Evolutionary conservation across 2,888 invertebrate genomes (phyloP).

Genomic region (Drosophila imparisetae): DNA sequence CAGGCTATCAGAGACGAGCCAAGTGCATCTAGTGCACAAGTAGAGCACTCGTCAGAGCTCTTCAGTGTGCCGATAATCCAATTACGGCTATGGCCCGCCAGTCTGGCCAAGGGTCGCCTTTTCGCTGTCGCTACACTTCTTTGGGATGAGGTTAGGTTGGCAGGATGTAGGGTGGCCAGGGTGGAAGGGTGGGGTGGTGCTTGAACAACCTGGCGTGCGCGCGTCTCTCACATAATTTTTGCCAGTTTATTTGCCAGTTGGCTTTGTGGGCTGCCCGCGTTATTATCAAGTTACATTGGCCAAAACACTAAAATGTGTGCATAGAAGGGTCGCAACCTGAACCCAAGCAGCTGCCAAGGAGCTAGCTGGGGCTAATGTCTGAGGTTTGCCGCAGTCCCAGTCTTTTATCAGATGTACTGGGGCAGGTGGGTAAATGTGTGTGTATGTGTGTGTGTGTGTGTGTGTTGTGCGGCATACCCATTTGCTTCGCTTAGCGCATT

Average conservation of each 20-base stretch:
- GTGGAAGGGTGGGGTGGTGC: too few species aligned
- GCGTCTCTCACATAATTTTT: constrained; percentile 68
- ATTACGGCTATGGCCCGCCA: constrained; percentile 58
- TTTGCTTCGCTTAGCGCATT: constrained; percentile 56
- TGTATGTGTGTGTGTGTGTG: constrained; percentile 3
- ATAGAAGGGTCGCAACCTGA: constrained; percentile 68
- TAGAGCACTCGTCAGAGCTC: constrained; percentile 68
- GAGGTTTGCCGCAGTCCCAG: constrained; percentile 40
- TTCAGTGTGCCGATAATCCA: constrained; percentile 73
- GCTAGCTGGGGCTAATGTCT: constrained; percentile 37
- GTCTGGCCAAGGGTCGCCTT: constrained; percentile 44
- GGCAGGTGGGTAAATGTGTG: background rate
- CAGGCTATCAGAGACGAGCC: constrained; percentile 45
- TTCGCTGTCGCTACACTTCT: constrained; percentile 8
- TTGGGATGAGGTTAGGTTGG: background rate
- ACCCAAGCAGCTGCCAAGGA: constrained; percentile 46
- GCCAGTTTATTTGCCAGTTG: constrained; percentile 66
- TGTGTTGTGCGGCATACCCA: constrained; percentile 24
- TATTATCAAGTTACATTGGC: constrained; percentile 76
- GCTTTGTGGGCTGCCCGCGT: constrained; percentile 52
- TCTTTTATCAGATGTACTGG: constrained; percentile 8
- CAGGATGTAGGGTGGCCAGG: background rate
- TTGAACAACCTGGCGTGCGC: constrained; percentile 12
- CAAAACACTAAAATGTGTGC: constrained; percentile 60
- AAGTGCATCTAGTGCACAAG: constrained; percentile 60